Evolutionary conservation across 2,113 vertebrate species (phyloP).

Genomic region (Chloropsis hardwickii): DNA sequence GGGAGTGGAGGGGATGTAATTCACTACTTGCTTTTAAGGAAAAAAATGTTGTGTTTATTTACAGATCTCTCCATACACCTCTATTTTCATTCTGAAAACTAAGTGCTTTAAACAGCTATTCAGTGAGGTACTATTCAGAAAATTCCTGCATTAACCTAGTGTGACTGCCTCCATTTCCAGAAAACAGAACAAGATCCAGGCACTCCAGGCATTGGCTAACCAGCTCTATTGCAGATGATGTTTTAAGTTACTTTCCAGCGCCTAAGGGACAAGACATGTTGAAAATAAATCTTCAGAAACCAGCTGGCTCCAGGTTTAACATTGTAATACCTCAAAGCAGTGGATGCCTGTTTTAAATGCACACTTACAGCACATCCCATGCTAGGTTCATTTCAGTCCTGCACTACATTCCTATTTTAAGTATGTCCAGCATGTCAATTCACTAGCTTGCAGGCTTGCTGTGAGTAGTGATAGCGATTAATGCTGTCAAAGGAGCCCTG

Average conservation of each 20-base stretch:
- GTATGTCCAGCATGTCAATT: constrained; percentile 29
- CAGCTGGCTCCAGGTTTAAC: constrained; percentile 32
- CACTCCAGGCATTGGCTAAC: background rate
- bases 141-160: background rate
- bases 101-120: background rate
- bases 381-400: background rate
- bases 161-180: background rate
- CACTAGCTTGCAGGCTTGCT: background rate
- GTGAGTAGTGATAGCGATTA: constrained; percentile 30
- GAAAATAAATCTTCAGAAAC: constrained; percentile 40
- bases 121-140: background rate
- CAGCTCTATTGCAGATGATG: background rate
- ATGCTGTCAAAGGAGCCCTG: constrained; percentile 2
- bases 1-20: too few species aligned
- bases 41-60: background rate
- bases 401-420: background rate
- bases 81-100: background rate
- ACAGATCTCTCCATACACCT: background rate
- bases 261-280: background rate
- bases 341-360: constrained; percentile 32
- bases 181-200: constrained; percentile 11
- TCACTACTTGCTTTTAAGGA: background rate
- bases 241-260: constrained; percentile 19
- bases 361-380: constrained; percentile 6
- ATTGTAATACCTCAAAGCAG: constrained; percentile 27